Percentiles rank a stretch among this genome's conserved stretches.
phyloP scores from a whole-genome alignment of 1,140 invertebrate genomes.

The Drosophila pruinosa region DNA sequence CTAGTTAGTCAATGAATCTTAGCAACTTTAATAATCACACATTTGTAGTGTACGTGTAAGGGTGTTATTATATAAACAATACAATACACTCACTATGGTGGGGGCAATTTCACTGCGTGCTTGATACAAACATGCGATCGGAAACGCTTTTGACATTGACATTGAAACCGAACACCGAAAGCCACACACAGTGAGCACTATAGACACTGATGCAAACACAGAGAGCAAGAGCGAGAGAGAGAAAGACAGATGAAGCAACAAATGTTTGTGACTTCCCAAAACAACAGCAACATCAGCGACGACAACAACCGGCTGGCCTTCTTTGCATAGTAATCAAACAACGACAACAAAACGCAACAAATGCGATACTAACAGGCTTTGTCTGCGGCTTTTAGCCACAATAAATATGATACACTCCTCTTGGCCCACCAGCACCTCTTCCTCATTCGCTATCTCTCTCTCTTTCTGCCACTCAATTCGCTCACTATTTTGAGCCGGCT shows the following conservation, averaged over 20 bases:
- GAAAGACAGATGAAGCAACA: constrained; percentile 1
- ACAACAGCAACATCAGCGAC: constrained; percentile 4
- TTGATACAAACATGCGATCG: constrained; percentile 58
- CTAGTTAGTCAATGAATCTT: no score
- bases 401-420: background rate
- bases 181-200: constrained; percentile 31
- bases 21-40: no score
- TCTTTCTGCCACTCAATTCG: background rate
- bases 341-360: constrained; percentile 9
- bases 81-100: no score
- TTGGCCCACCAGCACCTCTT: background rate
- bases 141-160: constrained; percentile 70
- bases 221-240: background rate
- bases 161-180: constrained; percentile 53
- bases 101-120: constrained; percentile 54
- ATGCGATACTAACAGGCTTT: constrained; percentile 13
- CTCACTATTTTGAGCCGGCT: constrained; percentile 5
- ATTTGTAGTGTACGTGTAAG: background rate
- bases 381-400: constrained; percentile 6
- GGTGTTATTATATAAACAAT: constrained; percentile 25
- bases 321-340: constrained; percentile 41
- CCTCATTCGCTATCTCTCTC: background rate
- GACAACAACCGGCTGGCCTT: constrained; percentile 43
- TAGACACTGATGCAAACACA: constrained; percentile 15
- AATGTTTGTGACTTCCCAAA: constrained; percentile 2